phyloP scores from a whole-genome alignment of 2,797 vertebrate species.

The Catostomus latipinnis region DNA sequence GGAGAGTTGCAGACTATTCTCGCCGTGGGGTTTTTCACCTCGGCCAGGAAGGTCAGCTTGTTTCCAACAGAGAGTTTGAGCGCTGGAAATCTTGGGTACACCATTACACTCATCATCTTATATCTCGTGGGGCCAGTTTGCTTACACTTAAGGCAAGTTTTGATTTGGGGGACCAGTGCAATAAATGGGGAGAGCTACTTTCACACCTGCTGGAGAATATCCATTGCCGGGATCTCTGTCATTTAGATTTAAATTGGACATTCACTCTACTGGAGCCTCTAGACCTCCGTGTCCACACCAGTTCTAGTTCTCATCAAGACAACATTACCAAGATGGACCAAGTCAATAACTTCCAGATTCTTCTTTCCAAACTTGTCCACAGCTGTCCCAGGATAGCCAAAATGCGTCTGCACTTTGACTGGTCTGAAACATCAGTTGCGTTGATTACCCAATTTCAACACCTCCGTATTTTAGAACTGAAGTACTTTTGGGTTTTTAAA shows the following conservation, averaged over 20 bases:
- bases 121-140: slow-evolving; percentile 80
- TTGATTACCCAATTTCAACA: slow-evolving; percentile 82
- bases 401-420: slow-evolving; percentile 85
- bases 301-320: slow-evolving; percentile 81
- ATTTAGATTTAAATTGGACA: slow-evolving; percentile 86
- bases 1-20: slow-evolving; percentile 85
- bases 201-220: slow-evolving; percentile 80
- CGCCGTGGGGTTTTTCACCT: slow-evolving; percentile 79
- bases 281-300: slow-evolving; percentile 76
- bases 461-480: slow-evolving; percentile 82
- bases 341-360: slow-evolving; percentile 82
- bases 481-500: slow-evolving; percentile 88
- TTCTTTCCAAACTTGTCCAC: slow-evolving; percentile 77
- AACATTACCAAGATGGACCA: slow-evolving; percentile 85
- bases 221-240: slow-evolving; percentile 83
- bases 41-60: slow-evolving; percentile 79
- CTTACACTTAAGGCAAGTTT: slow-evolving; percentile 84
- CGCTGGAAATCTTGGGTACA: slow-evolving; percentile 85
- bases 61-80: slow-evolving; percentile 83
- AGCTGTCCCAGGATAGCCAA: slow-evolving; percentile 79
- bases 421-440: slow-evolving; percentile 81
- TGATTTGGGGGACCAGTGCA: slow-evolving; percentile 81
- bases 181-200: slow-evolving; percentile 83
- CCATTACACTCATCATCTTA: slow-evolving; percentile 84
- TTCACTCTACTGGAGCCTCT: slow-evolving; percentile 82